These are phyloP conservation scores for Charadrius vociferus DNA, from an alignment of 2,113 vertebrate genomes.

Conservation along the genomic window DNA sequence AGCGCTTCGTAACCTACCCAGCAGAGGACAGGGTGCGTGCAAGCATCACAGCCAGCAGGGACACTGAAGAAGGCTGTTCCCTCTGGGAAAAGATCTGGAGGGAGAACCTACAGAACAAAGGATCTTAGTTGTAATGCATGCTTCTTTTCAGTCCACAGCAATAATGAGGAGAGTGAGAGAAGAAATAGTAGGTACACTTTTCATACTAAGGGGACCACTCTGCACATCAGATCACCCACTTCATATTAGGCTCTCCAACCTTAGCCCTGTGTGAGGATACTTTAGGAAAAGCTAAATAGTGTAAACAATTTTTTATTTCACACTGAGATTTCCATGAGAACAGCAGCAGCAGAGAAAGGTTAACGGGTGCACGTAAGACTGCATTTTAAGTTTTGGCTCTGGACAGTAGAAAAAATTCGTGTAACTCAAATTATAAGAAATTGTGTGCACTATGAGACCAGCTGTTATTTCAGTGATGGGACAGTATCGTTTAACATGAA, in stretches of 20 bases:
- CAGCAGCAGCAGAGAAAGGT: not conserved
- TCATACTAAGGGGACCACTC: not conserved
- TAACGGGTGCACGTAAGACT: not conserved
- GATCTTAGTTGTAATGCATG: not conserved
- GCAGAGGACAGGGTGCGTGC: not conserved
- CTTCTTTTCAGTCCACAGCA: not conserved
- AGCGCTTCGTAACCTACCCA: not conserved
- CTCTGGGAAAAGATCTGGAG: not conserved
- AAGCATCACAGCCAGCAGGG: not conserved
- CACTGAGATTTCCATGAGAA: not conserved
- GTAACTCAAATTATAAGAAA: not conserved
- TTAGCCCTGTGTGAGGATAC: not conserved
- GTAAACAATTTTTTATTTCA: not conserved
- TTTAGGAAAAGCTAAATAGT: not conserved
- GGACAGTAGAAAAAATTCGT: not conserved
- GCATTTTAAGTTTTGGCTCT: not conserved
- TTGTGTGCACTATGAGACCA: not conserved
- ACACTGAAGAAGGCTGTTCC: not conserved
- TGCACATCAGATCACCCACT: not conserved
- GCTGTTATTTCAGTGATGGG: not conserved
- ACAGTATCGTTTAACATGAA: not conserved
- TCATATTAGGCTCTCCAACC: not conserved
- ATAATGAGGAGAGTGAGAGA: not conserved
- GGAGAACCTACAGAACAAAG: not conserved
- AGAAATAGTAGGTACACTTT: not conserved